These are phyloP conservation scores for Psephotus haematonotus DNA, from an alignment of 2,113 vertebrate genomes.

Conservation along the genomic window DNA sequence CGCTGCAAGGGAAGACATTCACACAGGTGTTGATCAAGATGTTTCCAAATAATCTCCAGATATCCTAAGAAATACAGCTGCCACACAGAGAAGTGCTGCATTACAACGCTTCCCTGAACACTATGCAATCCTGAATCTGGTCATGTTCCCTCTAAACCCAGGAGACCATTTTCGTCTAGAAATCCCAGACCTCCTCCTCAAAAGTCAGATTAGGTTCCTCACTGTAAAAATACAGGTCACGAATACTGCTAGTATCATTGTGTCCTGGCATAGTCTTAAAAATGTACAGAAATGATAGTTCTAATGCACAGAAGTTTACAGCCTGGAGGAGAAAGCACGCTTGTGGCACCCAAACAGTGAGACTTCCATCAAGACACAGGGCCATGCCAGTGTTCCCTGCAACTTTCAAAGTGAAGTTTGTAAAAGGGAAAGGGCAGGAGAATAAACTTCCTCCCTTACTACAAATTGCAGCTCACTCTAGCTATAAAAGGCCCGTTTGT, in stretches of 20 bases:
- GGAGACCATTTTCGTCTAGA: background rate
- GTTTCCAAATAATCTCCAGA: background rate
- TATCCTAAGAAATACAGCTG: background rate
- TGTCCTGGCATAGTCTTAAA: background rate
- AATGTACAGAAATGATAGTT: background rate
- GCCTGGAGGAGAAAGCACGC: background rate
- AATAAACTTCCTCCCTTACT: background rate
- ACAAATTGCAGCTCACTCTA: background rate
- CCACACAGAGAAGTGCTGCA: background rate
- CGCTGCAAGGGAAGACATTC: slow-evolving; percentile 23
- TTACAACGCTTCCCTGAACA: background rate
- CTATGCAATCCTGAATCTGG: background rate
- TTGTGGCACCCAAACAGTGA: background rate
- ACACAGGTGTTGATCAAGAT: background rate
- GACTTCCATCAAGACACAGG: background rate
- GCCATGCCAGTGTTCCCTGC: background rate
- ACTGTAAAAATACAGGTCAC: background rate
- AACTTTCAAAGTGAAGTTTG: background rate
- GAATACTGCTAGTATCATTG: background rate
- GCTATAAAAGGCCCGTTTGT: background rate
- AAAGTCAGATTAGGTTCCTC: background rate
- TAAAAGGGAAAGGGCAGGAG: background rate
- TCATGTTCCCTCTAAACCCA: background rate
- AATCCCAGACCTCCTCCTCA: background rate
- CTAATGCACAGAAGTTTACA: background rate